Base-by-base conservation (phyloP, 2,113 vertebrate species). In the Crotalus viridis region DNA sequence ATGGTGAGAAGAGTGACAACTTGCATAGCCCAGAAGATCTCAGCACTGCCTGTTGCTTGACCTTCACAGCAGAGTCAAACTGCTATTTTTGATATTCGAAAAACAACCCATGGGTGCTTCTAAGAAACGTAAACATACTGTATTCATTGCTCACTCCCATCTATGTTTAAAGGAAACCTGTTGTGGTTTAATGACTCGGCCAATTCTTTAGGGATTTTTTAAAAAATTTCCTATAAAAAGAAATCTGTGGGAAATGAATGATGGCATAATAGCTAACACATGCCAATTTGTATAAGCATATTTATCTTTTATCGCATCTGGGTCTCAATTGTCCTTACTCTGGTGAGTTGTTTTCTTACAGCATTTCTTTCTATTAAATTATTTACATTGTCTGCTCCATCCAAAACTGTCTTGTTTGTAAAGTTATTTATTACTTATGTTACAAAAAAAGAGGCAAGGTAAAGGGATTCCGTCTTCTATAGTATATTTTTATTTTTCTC, bases 231-330 rank as follows among this genome's bases (percentile, higher is more conserved):
- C 96, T 98, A 97, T 98, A 98, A 98, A 98, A 98, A 97, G 96
- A 97, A 97, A 96, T 96, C 96, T 98, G 98, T 98, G 98, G 97
- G 97, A 98, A 98, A 97, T 95, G 96, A 96, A 91, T 89, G 96
- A 97, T 97, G 98, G 96, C 96, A 96, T 98, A 98, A 98, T 98
- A 96, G 92, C 96, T 97, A 98, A 96, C 97, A 98, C 96, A 98
- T 97, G 97, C 96, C 97, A 96, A 94, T 97, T 98, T 96, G 90
- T 96, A 94, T 95, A 97, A 97, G 97, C 94, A 93, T 97, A 97
- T 98, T 39, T 97, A 97, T 98, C 96, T 97, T 97, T 97, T 96
- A 96, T 89, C 92, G 96, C 95, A 54, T 96, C 97, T 97, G 96
- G 93, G 95, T 89, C 95, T 96, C 94, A 7, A 96, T 96, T 97